Conservation (phyloP, 2,888 invertebrate species). For the Phalera bucephala region DNA sequence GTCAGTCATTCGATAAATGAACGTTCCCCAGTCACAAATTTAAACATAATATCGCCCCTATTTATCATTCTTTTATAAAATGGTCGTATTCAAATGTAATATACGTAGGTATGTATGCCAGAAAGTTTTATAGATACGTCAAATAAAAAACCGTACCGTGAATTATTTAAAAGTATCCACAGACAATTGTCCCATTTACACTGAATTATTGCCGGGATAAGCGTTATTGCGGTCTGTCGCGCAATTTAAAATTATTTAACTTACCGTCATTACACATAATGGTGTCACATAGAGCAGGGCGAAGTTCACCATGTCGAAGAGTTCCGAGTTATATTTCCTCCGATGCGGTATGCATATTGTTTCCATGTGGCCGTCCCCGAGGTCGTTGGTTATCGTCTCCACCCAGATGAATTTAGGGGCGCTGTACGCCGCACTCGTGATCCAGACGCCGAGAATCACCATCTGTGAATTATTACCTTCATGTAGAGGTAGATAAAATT, state of each 20-base stretch:
- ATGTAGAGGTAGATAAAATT: too few relatives aligned
- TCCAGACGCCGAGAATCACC: conserved; percentile 91
- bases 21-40: too few relatives aligned
- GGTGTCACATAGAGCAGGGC: conserved; percentile 92
- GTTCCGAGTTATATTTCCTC: conserved; percentile 89
- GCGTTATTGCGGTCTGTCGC: background rate
- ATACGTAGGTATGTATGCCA: too few relatives aligned
- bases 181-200: conserved; percentile 5
- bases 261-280: conserved; percentile 89
- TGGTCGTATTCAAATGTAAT: too few relatives aligned
- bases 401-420: conserved; percentile 93
- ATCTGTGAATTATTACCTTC: conserved; percentile 73
- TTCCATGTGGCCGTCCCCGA: conserved; percentile 83
- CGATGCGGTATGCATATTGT: conserved; percentile 90
- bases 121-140: too few relatives aligned
- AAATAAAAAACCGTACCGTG: too few relatives aligned
- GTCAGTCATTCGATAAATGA: too few relatives aligned
- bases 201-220: conserved; percentile 1
- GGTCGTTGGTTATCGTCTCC: conserved; percentile 86
- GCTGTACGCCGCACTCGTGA: conserved; percentile 91
- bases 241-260: conserved; percentile 29
- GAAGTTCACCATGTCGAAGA: conserved; percentile 92
- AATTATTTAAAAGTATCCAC: conserved; percentile 4
- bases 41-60: too few relatives aligned
- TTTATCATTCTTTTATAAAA: too few relatives aligned